Conservation (phyloP, 2,888 invertebrate species). For the Folsomia manolachei region DNA sequence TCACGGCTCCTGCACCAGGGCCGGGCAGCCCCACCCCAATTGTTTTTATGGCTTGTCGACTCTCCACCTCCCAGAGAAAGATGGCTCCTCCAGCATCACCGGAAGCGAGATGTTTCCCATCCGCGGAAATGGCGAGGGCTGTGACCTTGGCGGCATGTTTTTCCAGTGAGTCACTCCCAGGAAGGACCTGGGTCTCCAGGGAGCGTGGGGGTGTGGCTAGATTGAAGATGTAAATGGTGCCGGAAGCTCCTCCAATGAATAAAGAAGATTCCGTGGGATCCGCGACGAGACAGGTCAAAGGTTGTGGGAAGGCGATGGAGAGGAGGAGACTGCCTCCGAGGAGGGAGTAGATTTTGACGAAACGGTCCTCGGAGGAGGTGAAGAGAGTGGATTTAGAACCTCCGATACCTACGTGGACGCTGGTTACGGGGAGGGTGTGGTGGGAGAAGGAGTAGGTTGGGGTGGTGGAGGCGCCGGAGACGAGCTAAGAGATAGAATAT, state of each 20-base stretch:
- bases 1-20: slow-evolving; percentile 70
- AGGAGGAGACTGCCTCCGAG: slow-evolving; percentile 67
- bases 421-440: slow-evolving; percentile 76
- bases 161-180: slow-evolving; percentile 59
- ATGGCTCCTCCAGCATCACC: slow-evolving; percentile 73
- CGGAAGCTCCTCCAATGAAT: slow-evolving; percentile 71
- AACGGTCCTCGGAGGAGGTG: slow-evolving; percentile 77
- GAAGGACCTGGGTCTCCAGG: slow-evolving; percentile 64
- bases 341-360: slow-evolving; percentile 77
- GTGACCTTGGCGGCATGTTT: slow-evolving; percentile 69
- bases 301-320: slow-evolving; percentile 69
- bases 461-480: slow-evolving; percentile 55
- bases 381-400: slow-evolving; percentile 69
- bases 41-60: slow-evolving; percentile 69
- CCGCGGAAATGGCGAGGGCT: slow-evolving; percentile 69
- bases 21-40: slow-evolving; percentile 53
- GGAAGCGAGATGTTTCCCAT: slow-evolving; percentile 70
- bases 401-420: slow-evolving; percentile 70
- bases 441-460: slow-evolving; percentile 71
- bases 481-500: slow-evolving; percentile 56
- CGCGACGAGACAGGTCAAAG: slow-evolving; percentile 67
- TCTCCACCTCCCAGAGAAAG: slow-evolving; percentile 76
- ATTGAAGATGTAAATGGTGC: slow-evolving; percentile 67
- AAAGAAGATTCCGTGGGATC: slow-evolving; percentile 69
- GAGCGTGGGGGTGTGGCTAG: slow-evolving; percentile 67